Conservation (phyloP, 2,888 invertebrate species). For the Oasisia sp. region DNA sequence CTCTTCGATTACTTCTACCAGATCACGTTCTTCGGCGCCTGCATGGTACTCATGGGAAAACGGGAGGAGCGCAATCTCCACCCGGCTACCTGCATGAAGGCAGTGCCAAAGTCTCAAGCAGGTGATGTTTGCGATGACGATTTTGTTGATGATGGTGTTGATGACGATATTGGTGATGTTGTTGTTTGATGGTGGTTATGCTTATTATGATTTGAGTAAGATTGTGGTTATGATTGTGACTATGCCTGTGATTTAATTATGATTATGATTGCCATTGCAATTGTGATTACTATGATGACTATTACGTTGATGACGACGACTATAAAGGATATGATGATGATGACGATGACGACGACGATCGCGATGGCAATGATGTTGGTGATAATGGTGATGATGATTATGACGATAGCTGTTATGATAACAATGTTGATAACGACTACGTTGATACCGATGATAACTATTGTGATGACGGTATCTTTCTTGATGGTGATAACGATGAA, state of each 20-base stretch:
- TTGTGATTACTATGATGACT: background rate
- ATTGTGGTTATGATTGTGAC: too few species aligned
- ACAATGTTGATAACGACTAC: too few species aligned
- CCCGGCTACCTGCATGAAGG: background rate
- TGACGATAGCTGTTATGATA: too few species aligned
- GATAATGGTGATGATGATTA: background rate
- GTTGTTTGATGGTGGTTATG: background rate
- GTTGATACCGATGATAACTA: too few species aligned
- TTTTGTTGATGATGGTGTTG: background rate
- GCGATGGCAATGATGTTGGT: background rate
- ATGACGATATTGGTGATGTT: background rate
- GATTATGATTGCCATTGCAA: too few species aligned
- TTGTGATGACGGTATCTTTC: too few species aligned
- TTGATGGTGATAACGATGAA: too few species aligned
- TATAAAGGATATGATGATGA: background rate
- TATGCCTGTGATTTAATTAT: too few species aligned
- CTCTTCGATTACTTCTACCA: slow-evolving; percentile 39
- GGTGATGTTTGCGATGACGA: background rate
- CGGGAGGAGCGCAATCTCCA: slow-evolving; percentile 66
- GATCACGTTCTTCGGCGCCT: slow-evolving; percentile 43
- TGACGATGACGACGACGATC: background rate
- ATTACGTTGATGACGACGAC: background rate
- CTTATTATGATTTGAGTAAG: too few species aligned
- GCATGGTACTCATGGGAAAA: slow-evolving; percentile 40
- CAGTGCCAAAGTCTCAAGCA: slow-evolving; percentile 21